Evolutionary conservation across 1,140 invertebrate species (phyloP).

Genomic region (Portunus trituberculatus): DNA sequence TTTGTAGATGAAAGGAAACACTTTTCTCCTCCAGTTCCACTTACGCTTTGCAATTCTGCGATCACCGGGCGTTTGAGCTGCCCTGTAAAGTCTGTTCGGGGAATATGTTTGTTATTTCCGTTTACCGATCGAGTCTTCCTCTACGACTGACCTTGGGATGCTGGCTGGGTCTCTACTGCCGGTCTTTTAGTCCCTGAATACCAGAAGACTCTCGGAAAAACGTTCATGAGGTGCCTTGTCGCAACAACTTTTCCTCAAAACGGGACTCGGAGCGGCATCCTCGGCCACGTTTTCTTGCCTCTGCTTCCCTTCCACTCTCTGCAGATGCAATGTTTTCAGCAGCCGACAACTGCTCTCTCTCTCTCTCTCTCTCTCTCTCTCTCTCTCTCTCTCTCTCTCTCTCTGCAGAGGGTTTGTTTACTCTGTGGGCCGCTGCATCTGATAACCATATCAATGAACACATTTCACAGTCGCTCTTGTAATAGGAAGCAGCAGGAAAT

Average conservation of each 20-base stretch:
- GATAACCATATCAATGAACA: slow-evolving; percentile 4
- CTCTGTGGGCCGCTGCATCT: background rate
- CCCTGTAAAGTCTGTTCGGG: background rate
- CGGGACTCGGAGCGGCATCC: background rate
- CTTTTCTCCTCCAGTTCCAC: background rate
- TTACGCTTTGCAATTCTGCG: background rate
- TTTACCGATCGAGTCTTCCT: background rate
- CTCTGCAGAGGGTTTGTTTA: background rate
- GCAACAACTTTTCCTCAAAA: background rate
- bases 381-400: slow-evolving; percentile 20
- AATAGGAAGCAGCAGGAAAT: background rate
- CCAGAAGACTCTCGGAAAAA: background rate
- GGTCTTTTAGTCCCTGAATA: background rate
- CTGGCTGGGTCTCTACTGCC: background rate
- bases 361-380: slow-evolving; percentile 20
- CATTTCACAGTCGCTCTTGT: background rate
- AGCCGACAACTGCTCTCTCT: background rate
- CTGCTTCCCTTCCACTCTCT: background rate
- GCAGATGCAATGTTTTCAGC: background rate
- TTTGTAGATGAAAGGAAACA: background rate
- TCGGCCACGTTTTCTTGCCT: background rate
- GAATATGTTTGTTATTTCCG: background rate
- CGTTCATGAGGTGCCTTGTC: background rate
- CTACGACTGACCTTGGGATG: background rate
- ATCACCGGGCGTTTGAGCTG: background rate